Evolutionary conservation across 2,797 vertebrate genomes (phyloP).

Genomic region (Pyrocephalus nanus): DNA sequence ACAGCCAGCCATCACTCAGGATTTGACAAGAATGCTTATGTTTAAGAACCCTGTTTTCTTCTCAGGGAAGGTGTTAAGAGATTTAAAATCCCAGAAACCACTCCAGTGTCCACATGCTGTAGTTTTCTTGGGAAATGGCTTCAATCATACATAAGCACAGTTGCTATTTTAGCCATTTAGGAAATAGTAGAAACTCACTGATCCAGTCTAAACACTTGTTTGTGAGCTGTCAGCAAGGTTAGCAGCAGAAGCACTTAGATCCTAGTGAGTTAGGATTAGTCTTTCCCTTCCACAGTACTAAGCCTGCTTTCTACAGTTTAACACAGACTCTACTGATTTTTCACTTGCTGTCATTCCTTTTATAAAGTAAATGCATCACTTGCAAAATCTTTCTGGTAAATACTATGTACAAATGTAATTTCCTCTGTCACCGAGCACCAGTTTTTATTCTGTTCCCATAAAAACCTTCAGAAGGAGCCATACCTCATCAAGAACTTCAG

Average conservation of each 20-base stretch:
- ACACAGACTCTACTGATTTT: background rate
- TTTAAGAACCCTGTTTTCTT: background rate
- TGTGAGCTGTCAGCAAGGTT: background rate
- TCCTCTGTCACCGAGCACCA: background rate
- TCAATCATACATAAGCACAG: background rate
- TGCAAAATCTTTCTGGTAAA: background rate
- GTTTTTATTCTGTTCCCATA: background rate
- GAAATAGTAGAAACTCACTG: background rate
- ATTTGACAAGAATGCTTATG: background rate
- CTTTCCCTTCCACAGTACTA: background rate
- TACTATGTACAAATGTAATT: background rate
- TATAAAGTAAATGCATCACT: background rate
- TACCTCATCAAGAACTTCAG: conserved; percentile 99
- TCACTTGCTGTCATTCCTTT: background rate
- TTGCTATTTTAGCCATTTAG: background rate
- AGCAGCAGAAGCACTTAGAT: background rate
- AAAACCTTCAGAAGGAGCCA: conserved; percentile 19
- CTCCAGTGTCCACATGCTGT: background rate
- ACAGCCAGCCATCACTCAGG: background rate
- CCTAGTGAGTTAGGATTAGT: background rate
- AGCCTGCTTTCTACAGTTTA: background rate
- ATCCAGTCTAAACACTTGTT: background rate
- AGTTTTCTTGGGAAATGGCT: background rate
- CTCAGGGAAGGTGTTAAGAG: background rate
- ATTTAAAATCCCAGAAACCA: background rate